phyloP scores from a whole-genome alignment of 2,888 invertebrate species.

The Alviniconcha strummeri region DNA sequence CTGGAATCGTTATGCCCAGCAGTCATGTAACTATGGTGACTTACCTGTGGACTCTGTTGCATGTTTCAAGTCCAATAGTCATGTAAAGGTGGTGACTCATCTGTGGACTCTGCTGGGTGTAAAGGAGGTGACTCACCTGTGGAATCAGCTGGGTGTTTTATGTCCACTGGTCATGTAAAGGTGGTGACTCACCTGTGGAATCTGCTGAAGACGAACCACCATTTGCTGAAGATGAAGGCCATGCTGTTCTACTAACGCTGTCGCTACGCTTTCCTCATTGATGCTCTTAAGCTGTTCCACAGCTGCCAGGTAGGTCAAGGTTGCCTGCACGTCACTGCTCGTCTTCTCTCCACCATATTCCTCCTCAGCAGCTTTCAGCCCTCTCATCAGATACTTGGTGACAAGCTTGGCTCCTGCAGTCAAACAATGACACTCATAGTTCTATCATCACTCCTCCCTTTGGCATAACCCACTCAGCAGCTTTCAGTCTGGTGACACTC shows the following conservation, averaged over 20 bases:
- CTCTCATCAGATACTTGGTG: slow-evolving; percentile 63
- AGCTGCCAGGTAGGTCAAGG: slow-evolving; percentile 65
- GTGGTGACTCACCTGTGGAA: not conserved
- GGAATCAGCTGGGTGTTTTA: too few species aligned
- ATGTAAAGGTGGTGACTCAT: too few species aligned
- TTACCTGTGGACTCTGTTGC: too few species aligned
- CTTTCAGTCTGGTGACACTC: slow-evolving; percentile 48
- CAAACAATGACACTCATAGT: too few species aligned
- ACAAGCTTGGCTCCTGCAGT: slow-evolving; percentile 63
- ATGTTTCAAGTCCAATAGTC: too few species aligned
- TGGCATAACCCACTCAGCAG: slow-evolving; percentile 47
- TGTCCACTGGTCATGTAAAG: too few species aligned
- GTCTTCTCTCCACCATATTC: slow-evolving; percentile 53
- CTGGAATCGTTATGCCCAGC: too few species aligned
- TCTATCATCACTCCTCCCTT: too few species aligned
- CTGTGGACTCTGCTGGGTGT: too few species aligned
- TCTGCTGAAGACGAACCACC: slow-evolving; percentile 80
- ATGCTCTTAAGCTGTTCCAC: slow-evolving; percentile 64
- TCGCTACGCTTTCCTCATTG: slow-evolving; percentile 59
- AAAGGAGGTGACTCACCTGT: too few species aligned
- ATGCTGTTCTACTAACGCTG: slow-evolving; percentile 70
- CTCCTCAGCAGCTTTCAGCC: slow-evolving; percentile 59
- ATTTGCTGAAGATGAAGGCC: slow-evolving; percentile 81
- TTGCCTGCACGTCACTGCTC: slow-evolving; percentile 45
- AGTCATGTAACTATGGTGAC: too few species aligned